phyloP scores from a whole-genome alignment of 2,888 invertebrate genomes.

The Macrosiphum euphorbiae region DNA sequence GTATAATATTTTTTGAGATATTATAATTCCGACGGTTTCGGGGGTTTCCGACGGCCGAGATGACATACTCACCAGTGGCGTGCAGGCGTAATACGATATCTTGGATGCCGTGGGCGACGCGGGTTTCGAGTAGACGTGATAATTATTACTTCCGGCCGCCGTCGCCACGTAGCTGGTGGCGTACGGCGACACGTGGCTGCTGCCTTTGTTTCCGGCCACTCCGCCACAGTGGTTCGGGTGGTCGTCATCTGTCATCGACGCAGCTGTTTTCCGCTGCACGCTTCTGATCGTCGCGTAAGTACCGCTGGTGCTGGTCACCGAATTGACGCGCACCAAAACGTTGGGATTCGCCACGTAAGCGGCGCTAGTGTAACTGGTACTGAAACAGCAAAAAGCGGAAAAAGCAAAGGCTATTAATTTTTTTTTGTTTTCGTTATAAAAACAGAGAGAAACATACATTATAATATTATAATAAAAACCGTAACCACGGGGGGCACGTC shows the following conservation, averaged over 20 bases:
- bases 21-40: neutral
- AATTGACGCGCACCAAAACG: slow-evolving; percentile 82
- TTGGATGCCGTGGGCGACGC: slow-evolving; percentile 75
- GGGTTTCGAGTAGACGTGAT: slow-evolving; percentile 74
- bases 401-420: neutral
- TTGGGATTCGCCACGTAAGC: slow-evolving; percentile 83
- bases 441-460: neutral
- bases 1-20: neutral
- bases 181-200: slow-evolving; percentile 76
- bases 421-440: neutral
- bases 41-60: neutral
- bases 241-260: slow-evolving; percentile 68
- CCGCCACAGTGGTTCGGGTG: slow-evolving; percentile 66
- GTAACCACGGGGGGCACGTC: neutral
- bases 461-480: neutral
- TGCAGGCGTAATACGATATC: slow-evolving; percentile 85
- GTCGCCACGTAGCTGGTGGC: slow-evolving; percentile 73
- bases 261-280: slow-evolving; percentile 82
- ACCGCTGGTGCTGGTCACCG: slow-evolving; percentile 79
- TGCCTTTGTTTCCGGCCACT: slow-evolving; percentile 75
- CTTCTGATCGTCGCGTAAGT: slow-evolving; percentile 88
- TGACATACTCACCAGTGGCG: slow-evolving; percentile 74
- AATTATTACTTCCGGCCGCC: slow-evolving; percentile 65
- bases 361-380: slow-evolving; percentile 83
- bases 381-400: slow-evolving; percentile 70